Evolutionary conservation across 2,113 vertebrate genomes (phyloP).

Genomic region (Sebastes schlegelii): DNA sequence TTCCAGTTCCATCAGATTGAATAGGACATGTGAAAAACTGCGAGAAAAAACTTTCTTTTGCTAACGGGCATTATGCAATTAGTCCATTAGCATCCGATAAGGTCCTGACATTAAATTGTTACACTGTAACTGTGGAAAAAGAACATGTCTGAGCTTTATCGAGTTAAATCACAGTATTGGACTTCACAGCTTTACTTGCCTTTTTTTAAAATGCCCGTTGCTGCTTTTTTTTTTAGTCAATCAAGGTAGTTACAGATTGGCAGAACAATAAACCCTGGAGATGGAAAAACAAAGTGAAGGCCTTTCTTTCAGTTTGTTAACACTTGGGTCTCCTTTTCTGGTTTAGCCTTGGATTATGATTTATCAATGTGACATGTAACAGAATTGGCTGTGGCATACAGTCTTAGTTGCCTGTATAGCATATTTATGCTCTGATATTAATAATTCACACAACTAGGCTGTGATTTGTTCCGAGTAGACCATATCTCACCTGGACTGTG

Average conservation of each 20-base stretch:
- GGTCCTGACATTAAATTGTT: slow-evolving; percentile 10
- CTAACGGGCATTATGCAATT: neutral
- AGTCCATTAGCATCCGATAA: slow-evolving; percentile 10
- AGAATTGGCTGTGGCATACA: neutral
- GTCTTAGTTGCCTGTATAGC: neutral
- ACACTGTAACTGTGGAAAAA: slow-evolving; percentile 10
- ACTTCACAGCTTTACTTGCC: slow-evolving; percentile 20
- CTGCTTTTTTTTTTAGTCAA: slow-evolving; percentile 3
- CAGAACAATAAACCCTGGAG: neutral
- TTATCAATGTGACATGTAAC: neutral
- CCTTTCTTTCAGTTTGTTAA: neutral
- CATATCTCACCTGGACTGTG: neutral
- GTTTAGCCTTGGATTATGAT: neutral
- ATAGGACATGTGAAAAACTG: neutral
- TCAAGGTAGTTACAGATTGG: neutral
- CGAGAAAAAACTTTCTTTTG: slow-evolving; percentile 2
- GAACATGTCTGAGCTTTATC: neutral
- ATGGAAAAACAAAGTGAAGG: neutral
- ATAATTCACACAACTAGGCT: slow-evolving; percentile 1
- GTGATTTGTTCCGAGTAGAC: slow-evolving; percentile 7
- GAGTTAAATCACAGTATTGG: slow-evolving; percentile 18
- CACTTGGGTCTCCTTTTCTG: neutral
- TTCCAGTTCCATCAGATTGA: slow-evolving; percentile 18
- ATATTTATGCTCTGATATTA: slow-evolving; percentile 30
- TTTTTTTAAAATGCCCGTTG: neutral